Base-by-base conservation (phyloP, 1,140 invertebrate species). In the Asobara japonica region DNA sequence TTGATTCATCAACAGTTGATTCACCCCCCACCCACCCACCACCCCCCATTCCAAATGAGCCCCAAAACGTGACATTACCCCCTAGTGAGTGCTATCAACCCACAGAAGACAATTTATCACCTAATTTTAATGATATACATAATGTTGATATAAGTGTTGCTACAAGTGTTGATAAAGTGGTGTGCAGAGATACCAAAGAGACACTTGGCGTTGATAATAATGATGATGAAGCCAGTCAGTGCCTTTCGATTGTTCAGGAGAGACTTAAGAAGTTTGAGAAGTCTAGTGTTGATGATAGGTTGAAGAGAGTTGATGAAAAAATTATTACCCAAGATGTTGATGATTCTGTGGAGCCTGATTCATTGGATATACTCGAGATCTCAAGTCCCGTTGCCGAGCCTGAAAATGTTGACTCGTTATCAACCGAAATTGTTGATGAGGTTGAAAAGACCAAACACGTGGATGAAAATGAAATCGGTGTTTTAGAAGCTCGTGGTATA, bases 111-210 rank as follows among this genome's bases (percentile, higher is more conserved):
- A 31, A 31, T 11, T 13, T 38, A 41, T 62, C 30, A 51, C 18
- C n/a, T 18, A 62, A 16, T 51, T 68, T 30, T 33, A 45, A 36
- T 31, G 78, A 73, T 76, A 75, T 61, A 72, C 7, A 60, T 3
- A 11, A 27, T 4, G 51, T 60, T 27, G 22, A 60, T 27, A 8
- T 79, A 79, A 61, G 30, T 74, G 76, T 78, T 69, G 73, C 76
- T 38, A 64, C 75, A 75, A 67, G 61, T 76, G 45, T 74, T 78
- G 77, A 70, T 30, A 68, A 30, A 56, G 33, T 48, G 56, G 20
- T 30, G 29, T 73, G 71, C 69, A 69, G 68, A 84, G 71, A 82
- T 84, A 83, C 82, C 80, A 83, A 85, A 82, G 82, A 84, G 68
- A 72, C 69, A 62, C 61, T 73, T 66, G 72, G 70, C 60, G 65